Conservation (phyloP, 2,888 invertebrate species). For the Athalia cordata region DNA sequence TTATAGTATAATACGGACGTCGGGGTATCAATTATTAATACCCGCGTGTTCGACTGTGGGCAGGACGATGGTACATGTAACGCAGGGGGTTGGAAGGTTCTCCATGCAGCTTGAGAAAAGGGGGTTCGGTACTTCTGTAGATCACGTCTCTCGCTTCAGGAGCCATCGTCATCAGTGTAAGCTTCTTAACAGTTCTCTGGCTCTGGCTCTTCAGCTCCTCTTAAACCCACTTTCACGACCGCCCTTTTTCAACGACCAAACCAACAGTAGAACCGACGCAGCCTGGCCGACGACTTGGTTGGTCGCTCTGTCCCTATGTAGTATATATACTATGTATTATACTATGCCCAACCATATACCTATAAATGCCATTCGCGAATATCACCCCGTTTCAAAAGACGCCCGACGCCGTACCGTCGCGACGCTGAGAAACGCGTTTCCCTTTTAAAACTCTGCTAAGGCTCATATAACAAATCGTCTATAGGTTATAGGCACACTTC, state of each 20-base stretch:
- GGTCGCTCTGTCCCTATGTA: background rate
- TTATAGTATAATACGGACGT: conserved; percentile 24
- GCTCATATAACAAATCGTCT: no score
- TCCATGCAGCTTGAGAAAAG: background rate
- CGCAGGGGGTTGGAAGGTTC: background rate
- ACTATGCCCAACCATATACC: no score
- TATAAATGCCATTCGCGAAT: conserved; percentile 9
- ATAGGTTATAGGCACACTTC: no score
- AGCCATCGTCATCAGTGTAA: conserved; percentile 44
- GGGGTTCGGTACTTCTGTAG: conserved; percentile 40
- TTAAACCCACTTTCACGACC: conserved; percentile 38
- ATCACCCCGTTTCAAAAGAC: conserved; percentile 7
- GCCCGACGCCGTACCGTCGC: no score
- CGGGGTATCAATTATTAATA: conserved; percentile 48
- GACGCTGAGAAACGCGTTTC: background rate
- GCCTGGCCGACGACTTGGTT: background rate
- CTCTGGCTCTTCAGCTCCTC: conserved; percentile 42
- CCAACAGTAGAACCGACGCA: conserved; percentile 28
- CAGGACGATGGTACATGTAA: conserved; percentile 19
- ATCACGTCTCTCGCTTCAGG: conserved; percentile 47
- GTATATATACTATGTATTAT: background rate
- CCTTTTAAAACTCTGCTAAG: no score
- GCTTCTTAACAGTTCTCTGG: conserved; percentile 47
- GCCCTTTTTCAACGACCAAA: conserved; percentile 41
- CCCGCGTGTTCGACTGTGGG: conserved; percentile 12